Conservation (phyloP, 2,888 invertebrate genomes). For the Lochmaea crataegi region DNA sequence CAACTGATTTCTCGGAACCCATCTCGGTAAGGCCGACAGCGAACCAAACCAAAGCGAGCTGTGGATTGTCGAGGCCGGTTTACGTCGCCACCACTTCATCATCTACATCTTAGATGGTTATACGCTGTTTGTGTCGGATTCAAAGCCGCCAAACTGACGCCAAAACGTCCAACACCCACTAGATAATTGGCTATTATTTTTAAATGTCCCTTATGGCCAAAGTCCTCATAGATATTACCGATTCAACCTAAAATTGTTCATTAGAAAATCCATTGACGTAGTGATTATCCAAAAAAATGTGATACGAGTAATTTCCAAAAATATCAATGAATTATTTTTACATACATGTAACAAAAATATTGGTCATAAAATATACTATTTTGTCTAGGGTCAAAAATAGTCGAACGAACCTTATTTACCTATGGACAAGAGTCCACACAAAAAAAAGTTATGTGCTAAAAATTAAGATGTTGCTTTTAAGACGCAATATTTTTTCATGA, state of each 20-base stretch:
- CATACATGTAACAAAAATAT: too few species aligned
- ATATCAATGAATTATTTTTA: too few species aligned
- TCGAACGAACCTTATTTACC: too few species aligned
- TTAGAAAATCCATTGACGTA: neutral
- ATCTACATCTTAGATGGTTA: slow-evolving; percentile 14
- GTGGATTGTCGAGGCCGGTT: slow-evolving; percentile 15
- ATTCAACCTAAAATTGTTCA: neutral
- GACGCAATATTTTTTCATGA: too few species aligned
- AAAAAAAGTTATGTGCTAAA: too few species aligned
- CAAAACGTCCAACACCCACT: slow-evolving; percentile 17
- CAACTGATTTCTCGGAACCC: slow-evolving; percentile 14
- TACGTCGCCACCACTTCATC: slow-evolving; percentile 9
- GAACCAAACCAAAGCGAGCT: slow-evolving; percentile 7
- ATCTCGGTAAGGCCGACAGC: slow-evolving; percentile 7
- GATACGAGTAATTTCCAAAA: too few species aligned
- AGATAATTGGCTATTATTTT: slow-evolving; percentile 12
- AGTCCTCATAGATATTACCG: neutral
- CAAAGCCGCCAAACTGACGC: slow-evolving; percentile 20
- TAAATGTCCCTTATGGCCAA: neutral
- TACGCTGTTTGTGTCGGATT: slow-evolving; percentile 11
- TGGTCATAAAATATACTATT: too few species aligned
- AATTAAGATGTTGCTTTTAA: too few species aligned
- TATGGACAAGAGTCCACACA: too few species aligned
- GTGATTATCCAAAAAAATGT: too few species aligned
- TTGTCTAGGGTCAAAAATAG: too few species aligned